Evolutionary conservation across 2,888 invertebrate species (phyloP).

Genomic region (Metallyticus violacea): DNA sequence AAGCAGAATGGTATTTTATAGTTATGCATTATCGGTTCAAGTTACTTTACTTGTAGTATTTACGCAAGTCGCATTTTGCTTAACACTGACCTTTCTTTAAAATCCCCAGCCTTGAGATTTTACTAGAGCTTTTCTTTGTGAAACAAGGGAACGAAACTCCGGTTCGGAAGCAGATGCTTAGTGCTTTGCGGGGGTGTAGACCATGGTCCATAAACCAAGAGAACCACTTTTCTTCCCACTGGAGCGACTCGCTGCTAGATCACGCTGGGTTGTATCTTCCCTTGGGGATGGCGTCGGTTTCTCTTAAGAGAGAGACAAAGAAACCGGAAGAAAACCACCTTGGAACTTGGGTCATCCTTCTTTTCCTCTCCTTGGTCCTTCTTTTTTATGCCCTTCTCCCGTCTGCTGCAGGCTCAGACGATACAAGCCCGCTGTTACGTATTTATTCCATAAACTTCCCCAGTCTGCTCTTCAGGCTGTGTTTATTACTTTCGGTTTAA

Average conservation of each 20-base stretch:
- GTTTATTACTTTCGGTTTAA: not conserved
- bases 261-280: not conserved
- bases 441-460: not conserved
- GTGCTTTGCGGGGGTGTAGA: no score
- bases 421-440: not conserved
- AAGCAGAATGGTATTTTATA: no score
- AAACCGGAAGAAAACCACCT: conserved; percentile 5
- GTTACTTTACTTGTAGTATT: no score
- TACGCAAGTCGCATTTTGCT: no score
- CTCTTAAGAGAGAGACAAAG: not conserved
- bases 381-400: not conserved
- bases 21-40: no score
- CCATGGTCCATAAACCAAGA: not conserved
- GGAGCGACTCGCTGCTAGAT: no score
- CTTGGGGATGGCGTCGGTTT: not conserved
- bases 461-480: not conserved
- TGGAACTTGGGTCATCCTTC: not conserved
- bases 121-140: no score
- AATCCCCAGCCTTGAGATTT: no score
- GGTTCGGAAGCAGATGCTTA: not conserved
- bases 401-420: not conserved
- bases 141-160: no score
- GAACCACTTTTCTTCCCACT: not conserved
- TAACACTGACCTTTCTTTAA: no score
- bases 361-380: no score